phyloP scores from a whole-genome alignment of 2,797 vertebrate species.

The Buceros bicornis region DNA sequence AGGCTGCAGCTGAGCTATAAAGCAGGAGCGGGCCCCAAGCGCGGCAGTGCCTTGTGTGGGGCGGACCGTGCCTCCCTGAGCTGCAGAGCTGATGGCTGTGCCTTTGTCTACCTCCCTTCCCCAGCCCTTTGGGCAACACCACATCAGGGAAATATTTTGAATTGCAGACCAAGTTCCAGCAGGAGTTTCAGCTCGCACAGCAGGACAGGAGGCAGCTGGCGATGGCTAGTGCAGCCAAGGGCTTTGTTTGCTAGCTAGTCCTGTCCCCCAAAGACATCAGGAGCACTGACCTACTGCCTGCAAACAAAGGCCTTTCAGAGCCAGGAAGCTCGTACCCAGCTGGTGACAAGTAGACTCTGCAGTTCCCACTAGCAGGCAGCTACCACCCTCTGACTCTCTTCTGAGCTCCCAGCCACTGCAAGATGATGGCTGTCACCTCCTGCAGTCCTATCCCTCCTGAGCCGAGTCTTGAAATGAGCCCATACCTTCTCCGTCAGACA shows the following conservation, averaged over 20 bases:
- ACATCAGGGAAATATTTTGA: conserved; percentile 57
- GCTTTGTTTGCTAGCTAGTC: conserved; percentile 64
- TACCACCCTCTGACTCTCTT: neutral
- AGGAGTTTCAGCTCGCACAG: conserved; percentile 48
- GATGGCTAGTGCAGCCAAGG: conserved; percentile 35
- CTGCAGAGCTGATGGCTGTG: neutral
- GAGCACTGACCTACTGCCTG: conserved; percentile 63
- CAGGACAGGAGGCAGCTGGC: conserved; percentile 4
- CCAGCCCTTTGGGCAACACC: conserved; percentile 51
- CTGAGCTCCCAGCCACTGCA: neutral
- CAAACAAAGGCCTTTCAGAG: conserved; percentile 61
- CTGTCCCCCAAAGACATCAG: conserved; percentile 26
- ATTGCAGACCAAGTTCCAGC: conserved; percentile 62
- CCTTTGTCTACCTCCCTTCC: conserved; percentile 45
- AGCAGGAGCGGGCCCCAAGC: neutral
- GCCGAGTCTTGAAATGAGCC: neutral
- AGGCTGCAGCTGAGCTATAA: neutral
- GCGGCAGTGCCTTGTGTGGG: neutral
- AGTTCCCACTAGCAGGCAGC: conserved; percentile 44
- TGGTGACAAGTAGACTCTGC: conserved; percentile 30
- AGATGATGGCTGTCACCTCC: neutral
- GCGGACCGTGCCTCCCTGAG: neutral
- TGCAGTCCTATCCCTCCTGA: neutral
- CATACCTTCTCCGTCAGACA: conserved; percentile 95
- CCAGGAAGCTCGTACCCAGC: conserved; percentile 45